Percentiles rank a stretch among this genome's conserved stretches.
Conservation (phyloP, 2,113 vertebrate genomes). For the Oreotrochilus melanogaster region DNA sequence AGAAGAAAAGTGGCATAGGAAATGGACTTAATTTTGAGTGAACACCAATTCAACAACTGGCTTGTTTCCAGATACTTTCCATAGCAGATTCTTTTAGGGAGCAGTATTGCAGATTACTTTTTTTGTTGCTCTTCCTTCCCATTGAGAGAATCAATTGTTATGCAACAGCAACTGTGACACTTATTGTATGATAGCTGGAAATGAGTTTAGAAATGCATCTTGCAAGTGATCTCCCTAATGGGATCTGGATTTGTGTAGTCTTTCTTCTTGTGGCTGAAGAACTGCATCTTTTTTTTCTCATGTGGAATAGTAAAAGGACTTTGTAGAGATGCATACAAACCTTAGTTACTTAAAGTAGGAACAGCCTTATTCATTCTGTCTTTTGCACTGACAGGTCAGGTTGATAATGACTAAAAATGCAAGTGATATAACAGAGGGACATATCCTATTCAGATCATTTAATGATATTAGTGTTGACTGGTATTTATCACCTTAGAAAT, state of each 20-base stretch:
- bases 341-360: not conserved
- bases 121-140: not conserved
- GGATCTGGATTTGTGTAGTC: not conserved
- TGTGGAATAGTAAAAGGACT: not conserved
- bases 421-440: not conserved
- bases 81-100: not conserved
- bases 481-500: not conserved
- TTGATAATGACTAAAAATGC: not conserved
- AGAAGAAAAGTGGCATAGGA: not conserved
- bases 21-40: not conserved
- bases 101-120: not conserved
- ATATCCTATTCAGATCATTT: not conserved
- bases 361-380: not conserved
- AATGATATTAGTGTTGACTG: not conserved
- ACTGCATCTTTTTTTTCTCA: not conserved
- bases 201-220: not conserved
- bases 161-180: not conserved
- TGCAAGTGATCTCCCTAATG: not conserved
- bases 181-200: slow-evolving; percentile 44
- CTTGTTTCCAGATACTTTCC: slow-evolving; percentile 23
- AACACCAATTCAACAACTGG: not conserved
- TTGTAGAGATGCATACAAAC: not conserved
- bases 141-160: slow-evolving; percentile 32
- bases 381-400: not conserved
- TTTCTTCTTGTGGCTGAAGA: not conserved